phyloP scores from a whole-genome alignment of 2,888 invertebrate species.

The Ptilodon capucinus region DNA sequence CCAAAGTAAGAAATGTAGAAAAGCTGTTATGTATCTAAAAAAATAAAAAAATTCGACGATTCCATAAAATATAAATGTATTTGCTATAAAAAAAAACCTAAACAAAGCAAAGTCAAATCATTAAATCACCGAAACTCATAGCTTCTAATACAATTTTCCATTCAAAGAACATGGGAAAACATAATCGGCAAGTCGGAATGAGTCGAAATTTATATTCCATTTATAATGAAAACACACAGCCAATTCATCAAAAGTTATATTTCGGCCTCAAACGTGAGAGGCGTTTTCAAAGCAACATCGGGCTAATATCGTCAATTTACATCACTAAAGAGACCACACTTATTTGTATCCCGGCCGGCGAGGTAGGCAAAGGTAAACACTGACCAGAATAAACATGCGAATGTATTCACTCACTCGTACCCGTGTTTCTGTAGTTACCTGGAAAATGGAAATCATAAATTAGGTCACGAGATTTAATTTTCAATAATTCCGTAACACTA shows the following conservation, averaged over 20 bases:
- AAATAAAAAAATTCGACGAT: too few species aligned
- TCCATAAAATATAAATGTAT: too few species aligned
- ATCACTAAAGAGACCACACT: conserved; percentile 4
- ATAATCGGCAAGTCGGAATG: not conserved
- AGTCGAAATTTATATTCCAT: not conserved
- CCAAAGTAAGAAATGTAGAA: not conserved
- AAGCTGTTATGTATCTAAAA: too few species aligned
- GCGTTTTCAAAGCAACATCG: not conserved
- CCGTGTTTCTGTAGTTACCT: conserved; percentile 35
- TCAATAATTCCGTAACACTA: not conserved
- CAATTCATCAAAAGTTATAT: not conserved
- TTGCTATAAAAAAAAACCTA: too few species aligned
- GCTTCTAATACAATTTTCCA: not conserved
- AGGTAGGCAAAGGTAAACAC: conserved; percentile 30
- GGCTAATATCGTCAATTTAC: conserved; percentile 10
- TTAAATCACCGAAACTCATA: not conserved
- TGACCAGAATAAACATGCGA: conserved; percentile 30
- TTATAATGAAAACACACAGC: not conserved
- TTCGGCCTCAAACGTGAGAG: not conserved
- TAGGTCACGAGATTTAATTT: conserved; percentile 9
- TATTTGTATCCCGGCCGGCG: not conserved
- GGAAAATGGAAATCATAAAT: conserved; percentile 37
- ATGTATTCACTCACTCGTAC: conserved; percentile 22
- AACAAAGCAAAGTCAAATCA: not conserved
- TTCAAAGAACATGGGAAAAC: not conserved